phyloP scores from a whole-genome alignment of 2,113 vertebrate genomes.

The Pituophis catenifer region DNA sequence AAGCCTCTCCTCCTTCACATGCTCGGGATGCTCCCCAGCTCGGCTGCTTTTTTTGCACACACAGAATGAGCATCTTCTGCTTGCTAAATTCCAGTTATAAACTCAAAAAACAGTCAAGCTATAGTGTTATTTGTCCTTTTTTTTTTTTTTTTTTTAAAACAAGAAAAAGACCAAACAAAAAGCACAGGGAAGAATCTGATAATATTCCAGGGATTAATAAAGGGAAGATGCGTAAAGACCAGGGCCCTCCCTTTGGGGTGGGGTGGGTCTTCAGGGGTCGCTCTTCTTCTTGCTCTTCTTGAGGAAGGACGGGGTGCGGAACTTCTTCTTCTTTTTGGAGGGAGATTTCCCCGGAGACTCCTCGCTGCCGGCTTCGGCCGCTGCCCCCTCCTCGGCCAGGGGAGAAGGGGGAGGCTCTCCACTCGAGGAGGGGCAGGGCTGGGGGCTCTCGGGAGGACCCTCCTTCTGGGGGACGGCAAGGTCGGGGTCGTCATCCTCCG shows the following conservation, averaged over 20 bases:
- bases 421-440: slow-evolving; percentile 55
- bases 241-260: slow-evolving; percentile 49
- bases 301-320: slow-evolving; percentile 97
- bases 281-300: slow-evolving; percentile 99
- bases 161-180: slow-evolving; percentile 60
- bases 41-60: slow-evolving; percentile 49
- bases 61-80: slow-evolving; percentile 66
- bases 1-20: not conserved
- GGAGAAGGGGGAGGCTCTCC: slow-evolving; percentile 64
- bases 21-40: slow-evolving; percentile 32
- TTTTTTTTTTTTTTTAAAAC: slow-evolving; percentile 34
- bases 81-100: slow-evolving; percentile 53
- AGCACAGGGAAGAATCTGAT: slow-evolving; percentile 71
- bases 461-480: slow-evolving; percentile 57
- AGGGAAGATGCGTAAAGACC: slow-evolving; percentile 62
- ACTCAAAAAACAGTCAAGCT: slow-evolving; percentile 59
- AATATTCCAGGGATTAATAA: slow-evolving; percentile 84
- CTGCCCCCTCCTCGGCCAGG: slow-evolving; percentile 71
- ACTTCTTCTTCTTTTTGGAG: slow-evolving; percentile 99
- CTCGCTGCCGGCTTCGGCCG: slow-evolving; percentile 84
- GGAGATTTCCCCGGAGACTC: slow-evolving; percentile 97
- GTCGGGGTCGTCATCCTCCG: slow-evolving; percentile 59
- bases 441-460: slow-evolving; percentile 62
- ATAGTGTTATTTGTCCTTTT: slow-evolving; percentile 53
- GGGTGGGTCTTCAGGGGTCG: slow-evolving; percentile 78